These are phyloP conservation scores for Bombus affinis DNA, from an alignment of 1,140 invertebrate species.

Conservation along the genomic window DNA sequence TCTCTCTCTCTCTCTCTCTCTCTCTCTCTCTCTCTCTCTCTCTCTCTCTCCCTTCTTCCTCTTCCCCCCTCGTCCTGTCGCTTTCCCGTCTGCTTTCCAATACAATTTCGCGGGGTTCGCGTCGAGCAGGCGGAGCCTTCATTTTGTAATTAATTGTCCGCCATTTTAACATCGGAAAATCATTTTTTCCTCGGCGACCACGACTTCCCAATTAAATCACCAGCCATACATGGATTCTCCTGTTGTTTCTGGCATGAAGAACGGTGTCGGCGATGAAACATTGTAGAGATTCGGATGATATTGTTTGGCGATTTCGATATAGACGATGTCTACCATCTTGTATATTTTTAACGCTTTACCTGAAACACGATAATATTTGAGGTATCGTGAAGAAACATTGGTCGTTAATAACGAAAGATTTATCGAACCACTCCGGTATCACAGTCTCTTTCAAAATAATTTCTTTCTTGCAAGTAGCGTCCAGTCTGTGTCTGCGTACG, in stretches of 20 bases:
- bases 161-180: slow-evolving; percentile 49
- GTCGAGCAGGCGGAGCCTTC: slow-evolving; percentile 41
- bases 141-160: slow-evolving; percentile 53
- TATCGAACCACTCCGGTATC: no score
- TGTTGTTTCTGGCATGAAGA: no score
- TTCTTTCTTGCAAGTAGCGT: neutral
- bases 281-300: neutral
- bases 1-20: no score
- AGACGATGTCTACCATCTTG: neutral
- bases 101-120: slow-evolving; percentile 56
- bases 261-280: neutral
- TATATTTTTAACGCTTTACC: neutral
- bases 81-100: slow-evolving; percentile 41
- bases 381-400: no score
- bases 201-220: slow-evolving; percentile 31
- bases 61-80: neutral
- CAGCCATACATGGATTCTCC: neutral
- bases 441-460: neutral
- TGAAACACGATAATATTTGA: neutral
- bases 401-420: fast-evolving
- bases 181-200: slow-evolving; percentile 11
- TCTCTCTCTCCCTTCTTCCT: slow-evolving; percentile 18
- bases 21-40: no score
- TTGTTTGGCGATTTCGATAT: fast-evolving
- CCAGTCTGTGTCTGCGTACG: no score